Conservation (phyloP, 2,797 vertebrate species). For the Eremophila alpestris region DNA sequence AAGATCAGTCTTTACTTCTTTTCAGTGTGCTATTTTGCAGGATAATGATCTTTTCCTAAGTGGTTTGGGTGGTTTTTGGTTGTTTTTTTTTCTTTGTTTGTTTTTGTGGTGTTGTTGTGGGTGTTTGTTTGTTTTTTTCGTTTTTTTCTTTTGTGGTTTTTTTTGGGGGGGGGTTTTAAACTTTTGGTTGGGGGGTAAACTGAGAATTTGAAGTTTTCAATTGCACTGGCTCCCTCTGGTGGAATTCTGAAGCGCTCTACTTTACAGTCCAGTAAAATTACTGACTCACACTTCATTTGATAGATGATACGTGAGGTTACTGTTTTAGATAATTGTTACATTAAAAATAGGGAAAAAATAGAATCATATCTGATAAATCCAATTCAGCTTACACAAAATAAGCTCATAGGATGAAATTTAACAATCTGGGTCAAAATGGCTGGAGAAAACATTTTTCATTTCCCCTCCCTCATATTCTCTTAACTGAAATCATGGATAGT, state of each 20-base stretch:
- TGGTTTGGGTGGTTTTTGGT: no score
- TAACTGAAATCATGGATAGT: not conserved
- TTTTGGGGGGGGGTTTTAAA: not conserved
- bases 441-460: not conserved
- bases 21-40: not conserved
- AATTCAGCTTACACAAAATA: not conserved
- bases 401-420: not conserved
- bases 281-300: not conserved
- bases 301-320: not conserved
- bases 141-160: accelerated
- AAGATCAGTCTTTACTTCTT: not conserved
- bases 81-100: no score
- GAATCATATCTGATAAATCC: not conserved
- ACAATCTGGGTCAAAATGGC: not conserved
- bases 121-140: no score
- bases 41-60: not conserved
- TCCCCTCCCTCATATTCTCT: not conserved
- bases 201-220: not conserved
- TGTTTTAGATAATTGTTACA: not conserved
- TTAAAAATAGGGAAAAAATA: not conserved
- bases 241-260: not conserved
- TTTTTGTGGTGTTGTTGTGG: no score
- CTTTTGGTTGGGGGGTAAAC: no score
- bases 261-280: not conserved
- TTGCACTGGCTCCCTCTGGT: slow-evolving; percentile 53